Evolutionary conservation across 2,888 invertebrate genomes (phyloP).

Genomic region (Dasypogon diadema): DNA sequence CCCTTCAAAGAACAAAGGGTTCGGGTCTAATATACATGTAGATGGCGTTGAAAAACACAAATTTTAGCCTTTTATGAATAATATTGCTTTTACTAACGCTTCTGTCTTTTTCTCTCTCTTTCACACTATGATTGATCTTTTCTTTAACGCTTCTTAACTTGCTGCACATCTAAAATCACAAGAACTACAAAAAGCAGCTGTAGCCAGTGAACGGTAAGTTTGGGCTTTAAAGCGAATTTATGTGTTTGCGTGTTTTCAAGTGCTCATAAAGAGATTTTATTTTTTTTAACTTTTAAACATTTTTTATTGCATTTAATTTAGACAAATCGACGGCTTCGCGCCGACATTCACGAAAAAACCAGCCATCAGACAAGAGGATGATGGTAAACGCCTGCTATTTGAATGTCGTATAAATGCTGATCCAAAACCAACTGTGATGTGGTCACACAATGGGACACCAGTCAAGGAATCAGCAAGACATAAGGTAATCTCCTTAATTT

Average conservation of each 20-base stretch:
- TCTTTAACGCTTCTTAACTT: constrained; percentile 11
- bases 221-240: background rate
- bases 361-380: constrained; percentile 96
- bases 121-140: constrained; percentile 27
- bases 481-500: too few relatives aligned
- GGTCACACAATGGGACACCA: constrained; percentile 89
- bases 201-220: constrained; percentile 16
- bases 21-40: too few relatives aligned
- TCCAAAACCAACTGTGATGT: constrained; percentile 87
- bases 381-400: constrained; percentile 92
- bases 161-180: constrained; percentile 39
- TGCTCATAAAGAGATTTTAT: too few relatives aligned
- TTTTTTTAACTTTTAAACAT: too few relatives aligned
- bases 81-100: background rate
- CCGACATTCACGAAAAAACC: constrained; percentile 98
- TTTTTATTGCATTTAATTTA: constrained; percentile 67
- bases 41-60: background rate
- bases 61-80: constrained; percentile 5
- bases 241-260: background rate
- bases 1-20: too few relatives aligned
- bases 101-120: constrained; percentile 33
- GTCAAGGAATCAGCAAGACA: constrained; percentile 87
- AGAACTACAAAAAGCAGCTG: constrained; percentile 20
- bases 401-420: constrained; percentile 96
- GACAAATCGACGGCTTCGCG: constrained; percentile 97